Percentiles rank a stretch among this genome's conserved stretches.
These are phyloP conservation scores for Epizoanthus rinbou DNA, from an alignment of 92 coral and sea anemone species.

Conservation along the genomic window DNA sequence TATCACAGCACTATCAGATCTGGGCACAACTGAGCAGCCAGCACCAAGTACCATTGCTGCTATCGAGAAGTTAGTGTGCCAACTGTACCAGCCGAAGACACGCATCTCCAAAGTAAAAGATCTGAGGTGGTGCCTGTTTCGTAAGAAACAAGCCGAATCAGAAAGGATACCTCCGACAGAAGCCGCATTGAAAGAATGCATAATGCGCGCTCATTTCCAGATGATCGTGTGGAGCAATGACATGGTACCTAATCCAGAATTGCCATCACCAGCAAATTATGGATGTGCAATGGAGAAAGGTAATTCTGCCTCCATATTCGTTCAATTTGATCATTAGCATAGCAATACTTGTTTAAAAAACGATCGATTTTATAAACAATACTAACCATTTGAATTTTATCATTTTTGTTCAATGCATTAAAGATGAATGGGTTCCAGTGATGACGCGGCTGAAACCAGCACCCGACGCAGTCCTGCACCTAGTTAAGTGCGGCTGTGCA, in stretches of 20 bases:
- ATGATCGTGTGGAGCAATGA: conserved; percentile 27
- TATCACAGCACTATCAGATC: conserved; percentile 25
- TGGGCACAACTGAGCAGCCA: conserved; percentile 20
- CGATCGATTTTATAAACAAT: too few relatives aligned
- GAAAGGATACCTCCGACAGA: conserved; percentile 13
- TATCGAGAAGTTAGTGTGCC: conserved; percentile 46
- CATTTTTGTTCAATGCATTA: too few relatives aligned
- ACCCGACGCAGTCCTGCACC: too few relatives aligned
- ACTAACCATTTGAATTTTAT: too few relatives aligned
- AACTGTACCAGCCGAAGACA: conserved; percentile 47
- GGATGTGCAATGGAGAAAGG: not conserved
- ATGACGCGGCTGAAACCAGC: too few relatives aligned
- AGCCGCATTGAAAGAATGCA: not conserved
- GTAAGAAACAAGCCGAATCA: conserved; percentile 59
- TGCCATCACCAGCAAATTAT: not conserved
- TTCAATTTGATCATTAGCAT: too few relatives aligned
- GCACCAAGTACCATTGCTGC: conserved; percentile 19
- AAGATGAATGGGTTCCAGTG: too few relatives aligned
- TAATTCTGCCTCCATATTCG: not conserved
- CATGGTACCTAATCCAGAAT: not conserved
- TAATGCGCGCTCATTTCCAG: conserved; percentile 34
- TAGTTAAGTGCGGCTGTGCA: too few relatives aligned
- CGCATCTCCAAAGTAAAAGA: conserved; percentile 36
- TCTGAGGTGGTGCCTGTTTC: conserved; percentile 49
- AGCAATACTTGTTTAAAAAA: too few relatives aligned